Evolutionary conservation across 2,113 vertebrate species (phyloP).

Genomic region (Epinephelus fuscoguttatus): DNA sequence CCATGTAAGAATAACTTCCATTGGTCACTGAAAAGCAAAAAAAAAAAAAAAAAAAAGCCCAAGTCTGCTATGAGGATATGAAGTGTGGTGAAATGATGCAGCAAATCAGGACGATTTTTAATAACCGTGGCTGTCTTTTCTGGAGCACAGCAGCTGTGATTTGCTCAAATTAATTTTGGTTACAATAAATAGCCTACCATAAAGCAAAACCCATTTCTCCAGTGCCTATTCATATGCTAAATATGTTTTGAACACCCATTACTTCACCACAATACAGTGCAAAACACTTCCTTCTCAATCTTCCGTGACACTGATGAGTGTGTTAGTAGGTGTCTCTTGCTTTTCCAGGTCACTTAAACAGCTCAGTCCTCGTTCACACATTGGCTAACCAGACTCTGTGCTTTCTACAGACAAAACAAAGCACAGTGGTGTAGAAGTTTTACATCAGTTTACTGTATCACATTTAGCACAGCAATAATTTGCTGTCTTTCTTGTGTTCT

Average conservation of each 20-base stretch:
- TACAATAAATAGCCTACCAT: background rate
- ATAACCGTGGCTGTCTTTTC: background rate
- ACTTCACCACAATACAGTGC: background rate
- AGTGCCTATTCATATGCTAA: background rate
- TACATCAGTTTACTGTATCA: background rate
- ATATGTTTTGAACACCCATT: background rate
- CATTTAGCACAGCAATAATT: background rate
- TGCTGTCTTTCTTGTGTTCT: background rate
- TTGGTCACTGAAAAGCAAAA: slow-evolving; percentile 70
- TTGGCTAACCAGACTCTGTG: background rate
- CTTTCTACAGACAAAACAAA: background rate
- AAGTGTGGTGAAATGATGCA: background rate
- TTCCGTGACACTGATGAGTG: background rate
- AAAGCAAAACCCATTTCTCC: background rate
- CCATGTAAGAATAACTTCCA: slow-evolving; percentile 76
- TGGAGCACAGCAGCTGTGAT: background rate
- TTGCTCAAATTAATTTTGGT: background rate
- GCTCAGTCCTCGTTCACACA: background rate
- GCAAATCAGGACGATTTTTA: background rate
- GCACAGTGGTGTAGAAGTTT: background rate
- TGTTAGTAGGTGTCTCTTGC: background rate
- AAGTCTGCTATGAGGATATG: background rate
- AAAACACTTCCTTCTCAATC: background rate
- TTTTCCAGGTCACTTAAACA: background rate
- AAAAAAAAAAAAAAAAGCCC: no score